A percentile compares a stretch with the other conserved stretches of the same genome.
Conservation (phyloP, 2,888 invertebrate genomes). For the Apocheima hispidaria region DNA sequence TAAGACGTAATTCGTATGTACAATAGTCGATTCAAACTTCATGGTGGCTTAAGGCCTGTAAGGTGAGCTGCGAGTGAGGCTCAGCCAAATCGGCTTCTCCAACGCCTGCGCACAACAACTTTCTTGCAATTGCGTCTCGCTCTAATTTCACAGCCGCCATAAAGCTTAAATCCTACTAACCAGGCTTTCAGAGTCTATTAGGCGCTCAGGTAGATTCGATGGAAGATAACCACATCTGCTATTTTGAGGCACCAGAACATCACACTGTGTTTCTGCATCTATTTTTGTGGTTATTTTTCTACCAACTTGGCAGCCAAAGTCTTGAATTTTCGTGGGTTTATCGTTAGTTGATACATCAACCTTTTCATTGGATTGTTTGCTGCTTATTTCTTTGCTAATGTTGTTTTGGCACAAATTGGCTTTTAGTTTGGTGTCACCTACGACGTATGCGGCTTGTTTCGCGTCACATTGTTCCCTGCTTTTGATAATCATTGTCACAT, state of each 20-base stretch:
- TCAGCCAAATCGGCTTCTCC: too few species aligned
- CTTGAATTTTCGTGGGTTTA: not conserved
- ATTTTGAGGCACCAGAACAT: not conserved
- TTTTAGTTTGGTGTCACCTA: not conserved
- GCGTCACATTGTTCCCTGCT: slow-evolving; percentile 4
- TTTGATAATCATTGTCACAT: slow-evolving; percentile 9
- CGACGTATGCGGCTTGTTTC: not conserved
- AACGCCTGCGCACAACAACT: too few species aligned
- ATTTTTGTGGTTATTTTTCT: slow-evolving; percentile 31
- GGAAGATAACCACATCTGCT: not conserved
- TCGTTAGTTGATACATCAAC: not conserved
- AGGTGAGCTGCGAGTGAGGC: too few species aligned
- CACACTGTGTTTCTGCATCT: slow-evolving; percentile 32
- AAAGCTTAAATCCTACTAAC: too few species aligned
- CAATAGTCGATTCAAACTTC: too few species aligned
- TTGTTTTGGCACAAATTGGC: not conserved
- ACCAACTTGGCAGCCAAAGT: slow-evolving; percentile 43
- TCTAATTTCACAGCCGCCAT: too few species aligned
- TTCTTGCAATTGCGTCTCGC: too few species aligned
- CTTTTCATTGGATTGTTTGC: not conserved
- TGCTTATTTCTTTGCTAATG: not conserved
- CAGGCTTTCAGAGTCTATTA: slow-evolving; percentile 1
- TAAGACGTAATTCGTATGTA: too few species aligned
- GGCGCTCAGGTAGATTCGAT: not conserved
- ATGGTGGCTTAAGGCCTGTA: too few species aligned